phyloP scores from a whole-genome alignment of 2,888 invertebrate species.

The Drepanosiphum platanoidis region DNA sequence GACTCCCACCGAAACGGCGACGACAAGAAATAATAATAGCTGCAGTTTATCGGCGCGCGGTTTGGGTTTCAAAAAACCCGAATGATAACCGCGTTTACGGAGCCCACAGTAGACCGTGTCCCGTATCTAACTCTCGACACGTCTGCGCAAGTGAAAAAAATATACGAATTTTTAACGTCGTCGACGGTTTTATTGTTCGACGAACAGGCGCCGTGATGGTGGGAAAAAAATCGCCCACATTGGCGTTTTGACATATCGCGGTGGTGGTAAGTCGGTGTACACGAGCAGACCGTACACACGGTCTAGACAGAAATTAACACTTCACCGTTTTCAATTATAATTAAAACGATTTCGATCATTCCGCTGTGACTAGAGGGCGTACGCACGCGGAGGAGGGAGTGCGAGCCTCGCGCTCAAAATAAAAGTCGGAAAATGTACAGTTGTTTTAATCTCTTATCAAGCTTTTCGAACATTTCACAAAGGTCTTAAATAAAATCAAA shows the following conservation, averaged over 20 bases:
- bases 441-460: no score
- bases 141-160: no score
- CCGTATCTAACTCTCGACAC: constrained; percentile 42
- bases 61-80: constrained; percentile 14
- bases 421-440: no score
- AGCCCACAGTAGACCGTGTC: neutral
- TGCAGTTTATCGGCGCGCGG: no score
- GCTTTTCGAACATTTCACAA: no score
- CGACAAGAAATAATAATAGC: no score
- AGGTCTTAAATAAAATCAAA: no score
- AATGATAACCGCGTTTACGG: constrained; percentile 17
- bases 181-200: constrained; percentile 55
- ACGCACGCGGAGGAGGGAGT: no score
- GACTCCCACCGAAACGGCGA: constrained; percentile 29
- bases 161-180: constrained; percentile 39
- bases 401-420: no score
- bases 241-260: constrained; percentile 48
- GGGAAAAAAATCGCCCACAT: constrained; percentile 47
- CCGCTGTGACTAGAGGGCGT: no score
- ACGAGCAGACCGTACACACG: constrained; percentile 26
- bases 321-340: constrained; percentile 17
- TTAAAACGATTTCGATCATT: neutral
- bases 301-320: constrained; percentile 27
- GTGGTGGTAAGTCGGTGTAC: constrained; percentile 48
- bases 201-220: no score